A percentile compares a stretch with the other conserved stretches of the same genome.
Evolutionary conservation across 2,888 invertebrate genomes (phyloP).

Genomic region (Thecophora atra): DNA sequence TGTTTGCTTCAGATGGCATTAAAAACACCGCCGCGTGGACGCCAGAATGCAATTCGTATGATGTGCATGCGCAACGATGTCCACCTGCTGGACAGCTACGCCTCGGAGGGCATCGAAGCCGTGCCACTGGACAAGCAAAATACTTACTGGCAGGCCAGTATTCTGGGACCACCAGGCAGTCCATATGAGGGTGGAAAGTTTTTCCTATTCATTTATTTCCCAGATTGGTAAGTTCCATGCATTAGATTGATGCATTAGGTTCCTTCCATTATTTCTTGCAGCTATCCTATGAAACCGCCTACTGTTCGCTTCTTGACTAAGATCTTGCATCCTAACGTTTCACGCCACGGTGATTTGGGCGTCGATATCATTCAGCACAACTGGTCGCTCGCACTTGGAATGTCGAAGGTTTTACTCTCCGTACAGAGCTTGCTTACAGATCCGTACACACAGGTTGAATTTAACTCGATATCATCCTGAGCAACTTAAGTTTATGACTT

Average conservation of each 20-base stretch:
- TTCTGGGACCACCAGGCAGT: conserved; percentile 90
- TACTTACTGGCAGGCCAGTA: conserved; percentile 91
- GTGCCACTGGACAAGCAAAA: conserved; percentile 65
- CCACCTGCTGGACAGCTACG: conserved; percentile 61
- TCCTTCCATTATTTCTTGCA: conserved; percentile 46
- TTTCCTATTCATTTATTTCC: conserved; percentile 89
- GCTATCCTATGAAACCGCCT: conserved; percentile 92
- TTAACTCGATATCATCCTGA: conserved; percentile 5
- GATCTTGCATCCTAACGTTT: conserved; percentile 94
- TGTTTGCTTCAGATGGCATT: conserved; percentile 88
- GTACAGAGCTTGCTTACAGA: conserved; percentile 90
- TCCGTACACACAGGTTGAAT: conserved; percentile 81
- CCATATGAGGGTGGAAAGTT: conserved; percentile 95
- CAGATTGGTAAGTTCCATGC: conserved; percentile 72
- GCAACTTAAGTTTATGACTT: conserved; percentile 9
- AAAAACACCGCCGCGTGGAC: conserved; percentile 72
- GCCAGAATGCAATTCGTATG: conserved; percentile 84
- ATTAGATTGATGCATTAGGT: neutral
- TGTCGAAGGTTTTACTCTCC: conserved; percentile 87
- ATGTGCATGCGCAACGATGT: conserved; percentile 83
- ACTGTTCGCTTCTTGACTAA: conserved; percentile 91
- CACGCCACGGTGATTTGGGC: conserved; percentile 93
- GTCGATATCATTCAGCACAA: conserved; percentile 95
- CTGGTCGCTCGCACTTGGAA: conserved; percentile 93
- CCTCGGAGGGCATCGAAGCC: conserved; percentile 65